Conservation (phyloP, 2,888 invertebrate genomes). For the Perizoma affinitatum region DNA sequence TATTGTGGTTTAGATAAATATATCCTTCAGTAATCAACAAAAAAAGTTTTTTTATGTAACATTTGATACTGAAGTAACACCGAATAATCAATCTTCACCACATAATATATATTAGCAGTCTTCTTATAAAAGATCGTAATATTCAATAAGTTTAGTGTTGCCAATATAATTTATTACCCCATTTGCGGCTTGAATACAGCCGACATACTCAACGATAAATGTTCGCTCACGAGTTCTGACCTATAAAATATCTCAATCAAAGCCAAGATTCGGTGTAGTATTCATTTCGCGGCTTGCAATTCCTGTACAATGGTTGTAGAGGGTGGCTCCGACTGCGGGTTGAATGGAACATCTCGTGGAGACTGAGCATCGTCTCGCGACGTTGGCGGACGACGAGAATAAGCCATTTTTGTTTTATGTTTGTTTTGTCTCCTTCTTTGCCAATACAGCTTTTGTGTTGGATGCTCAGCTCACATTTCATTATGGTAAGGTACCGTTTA, state of each 20-base stretch:
- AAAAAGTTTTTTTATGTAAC: too few relatives aligned
- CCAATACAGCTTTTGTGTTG: constrained; percentile 66
- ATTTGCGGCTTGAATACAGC: constrained; percentile 25
- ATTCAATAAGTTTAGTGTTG: constrained; percentile 18
- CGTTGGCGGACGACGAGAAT: constrained; percentile 44
- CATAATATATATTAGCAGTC: constrained; percentile 5
- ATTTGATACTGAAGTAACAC: too few relatives aligned
- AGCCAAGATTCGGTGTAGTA: constrained; percentile 38
- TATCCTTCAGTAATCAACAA: too few relatives aligned
- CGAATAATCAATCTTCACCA: too few relatives aligned
- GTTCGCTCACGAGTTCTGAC: constrained; percentile 28
- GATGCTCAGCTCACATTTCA: constrained; percentile 65
- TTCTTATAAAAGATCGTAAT: constrained; percentile 16
- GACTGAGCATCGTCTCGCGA: constrained; percentile 39
- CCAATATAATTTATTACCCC: constrained; percentile 20
- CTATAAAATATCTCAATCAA: constrained; percentile 40
- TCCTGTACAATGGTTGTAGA: constrained; percentile 39
- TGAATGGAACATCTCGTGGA: constrained; percentile 49
- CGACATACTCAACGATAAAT: constrained; percentile 24
- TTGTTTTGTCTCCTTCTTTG: constrained; percentile 58
- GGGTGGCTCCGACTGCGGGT: constrained; percentile 29
- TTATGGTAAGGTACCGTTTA: constrained; percentile 66
- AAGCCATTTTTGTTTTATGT: constrained; percentile 69
- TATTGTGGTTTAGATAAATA: too few relatives aligned
- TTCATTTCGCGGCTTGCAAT: constrained; percentile 39